Conservation (phyloP, 2,888 invertebrate genomes). For the Pandemis corylana region DNA sequence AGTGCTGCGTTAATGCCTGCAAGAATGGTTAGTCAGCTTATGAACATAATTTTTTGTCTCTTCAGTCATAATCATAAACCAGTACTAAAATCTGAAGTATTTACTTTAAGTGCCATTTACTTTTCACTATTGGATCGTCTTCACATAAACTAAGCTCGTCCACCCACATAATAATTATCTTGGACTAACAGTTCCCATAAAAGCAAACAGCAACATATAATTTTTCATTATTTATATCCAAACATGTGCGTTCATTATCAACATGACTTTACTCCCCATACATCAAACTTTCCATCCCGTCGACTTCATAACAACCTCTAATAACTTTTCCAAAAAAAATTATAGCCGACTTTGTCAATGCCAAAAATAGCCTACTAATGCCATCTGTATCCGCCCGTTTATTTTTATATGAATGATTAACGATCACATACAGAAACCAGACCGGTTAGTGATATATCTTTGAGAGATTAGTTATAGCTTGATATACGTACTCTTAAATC, state of each 20-base stretch:
- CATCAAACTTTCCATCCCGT: constrained; percentile 34
- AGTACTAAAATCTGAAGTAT: not conserved
- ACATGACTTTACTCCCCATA: constrained; percentile 20
- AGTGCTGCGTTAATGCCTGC: not conserved
- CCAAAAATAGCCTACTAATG: constrained; percentile 44
- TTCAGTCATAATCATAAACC: not conserved
- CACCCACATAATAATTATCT: not conserved
- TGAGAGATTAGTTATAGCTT: constrained; percentile 45
- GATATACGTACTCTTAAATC: constrained; percentile 49
- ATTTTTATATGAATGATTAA: constrained; percentile 41
- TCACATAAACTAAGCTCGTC: not conserved
- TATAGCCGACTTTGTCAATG: constrained; percentile 41
- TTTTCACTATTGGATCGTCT: not conserved
- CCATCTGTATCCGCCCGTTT: constrained; percentile 41
- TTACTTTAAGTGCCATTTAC: not conserved
- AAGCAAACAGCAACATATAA: not conserved
- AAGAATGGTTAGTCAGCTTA: not conserved
- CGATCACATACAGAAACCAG: constrained; percentile 43
- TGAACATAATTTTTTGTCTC: not conserved
- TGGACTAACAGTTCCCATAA: not conserved
- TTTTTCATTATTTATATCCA: constrained; percentile 16
- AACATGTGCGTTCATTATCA: constrained; percentile 31
- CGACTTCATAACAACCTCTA: constrained; percentile 21
- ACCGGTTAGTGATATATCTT: constrained; percentile 48
- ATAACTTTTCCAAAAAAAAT: constrained; percentile 41